Percentiles rank a stretch among this genome's conserved stretches.
These are phyloP conservation scores for Argopecten irradians DNA, from an alignment of 1,140 invertebrate species.

Conservation along the genomic window DNA sequence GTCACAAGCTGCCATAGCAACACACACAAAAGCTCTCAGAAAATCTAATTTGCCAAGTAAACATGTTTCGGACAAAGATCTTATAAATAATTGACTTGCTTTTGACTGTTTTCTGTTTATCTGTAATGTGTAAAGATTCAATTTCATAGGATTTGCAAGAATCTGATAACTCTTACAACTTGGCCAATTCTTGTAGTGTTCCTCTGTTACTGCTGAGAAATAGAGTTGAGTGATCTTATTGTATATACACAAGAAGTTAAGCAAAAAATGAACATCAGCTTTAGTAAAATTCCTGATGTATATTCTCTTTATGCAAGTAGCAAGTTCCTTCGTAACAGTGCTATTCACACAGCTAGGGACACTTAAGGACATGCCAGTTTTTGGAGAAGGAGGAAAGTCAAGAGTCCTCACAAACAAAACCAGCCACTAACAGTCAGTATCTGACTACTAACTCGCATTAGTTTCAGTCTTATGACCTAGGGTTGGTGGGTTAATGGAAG, in stretches of 20 bases:
- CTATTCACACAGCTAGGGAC: too few relatives aligned
- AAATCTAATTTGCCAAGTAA: neutral
- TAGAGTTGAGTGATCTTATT: neutral
- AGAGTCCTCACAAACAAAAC: too few relatives aligned
- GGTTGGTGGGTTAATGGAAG: too few relatives aligned
- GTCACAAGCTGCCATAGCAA: neutral
- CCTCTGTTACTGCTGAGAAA: neutral
- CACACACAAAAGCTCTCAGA: neutral
- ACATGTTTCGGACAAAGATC: slow-evolving; percentile 13
- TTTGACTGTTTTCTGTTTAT: neutral
- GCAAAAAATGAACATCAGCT: neutral
- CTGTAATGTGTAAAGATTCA: neutral
- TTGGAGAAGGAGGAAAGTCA: too few relatives aligned
- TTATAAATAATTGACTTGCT: neutral
- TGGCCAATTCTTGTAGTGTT: neutral
- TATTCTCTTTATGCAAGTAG: too few relatives aligned
- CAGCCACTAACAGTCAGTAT: too few relatives aligned
- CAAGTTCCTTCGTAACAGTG: too few relatives aligned
- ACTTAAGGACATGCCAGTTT: too few relatives aligned
- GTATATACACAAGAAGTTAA: neutral
- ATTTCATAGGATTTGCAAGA: neutral
- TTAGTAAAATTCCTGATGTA: neutral
- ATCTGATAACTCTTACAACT: neutral
- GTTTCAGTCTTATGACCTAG: too few relatives aligned
- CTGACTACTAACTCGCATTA: too few relatives aligned